Evolutionary conservation across 2,797 vertebrate species (phyloP).

Genomic region (Manis javanica): DNA sequence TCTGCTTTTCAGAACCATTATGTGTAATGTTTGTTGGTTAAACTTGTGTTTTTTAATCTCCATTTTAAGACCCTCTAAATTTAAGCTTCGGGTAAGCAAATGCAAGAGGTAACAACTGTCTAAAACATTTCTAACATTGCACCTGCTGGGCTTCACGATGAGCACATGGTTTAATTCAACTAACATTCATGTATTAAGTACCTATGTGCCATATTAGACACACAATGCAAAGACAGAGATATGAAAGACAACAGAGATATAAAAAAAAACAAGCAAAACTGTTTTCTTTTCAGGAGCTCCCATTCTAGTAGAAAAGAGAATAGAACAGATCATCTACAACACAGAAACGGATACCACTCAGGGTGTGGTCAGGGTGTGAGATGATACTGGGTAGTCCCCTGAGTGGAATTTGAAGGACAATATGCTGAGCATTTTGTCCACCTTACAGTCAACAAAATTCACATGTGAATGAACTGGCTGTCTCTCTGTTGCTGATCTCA

Average conservation of each 20-base stretch:
- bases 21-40: background rate
- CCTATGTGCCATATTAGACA: background rate
- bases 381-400: background rate
- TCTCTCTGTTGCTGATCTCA: background rate
- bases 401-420: background rate
- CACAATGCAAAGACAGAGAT: background rate
- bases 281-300: background rate
- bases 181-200: conserved; percentile 13
- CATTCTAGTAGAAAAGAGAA: background rate
- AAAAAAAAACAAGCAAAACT: background rate
- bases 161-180: background rate
- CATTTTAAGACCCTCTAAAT: conserved; percentile 65
- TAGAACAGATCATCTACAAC: background rate
- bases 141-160: background rate
- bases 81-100: conserved; percentile 57
- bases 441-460: background rate
- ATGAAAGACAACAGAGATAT: background rate
- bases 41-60: conserved; percentile 43
- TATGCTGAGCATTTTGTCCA: background rate
- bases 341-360: background rate
- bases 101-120: background rate
- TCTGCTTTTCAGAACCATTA: background rate
- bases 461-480: background rate
- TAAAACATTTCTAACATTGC: conserved; percentile 19
- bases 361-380: background rate